Evolutionary conservation across 2,888 invertebrate genomes (phyloP).

Genomic region (Psylliodes chrysocephalus): DNA sequence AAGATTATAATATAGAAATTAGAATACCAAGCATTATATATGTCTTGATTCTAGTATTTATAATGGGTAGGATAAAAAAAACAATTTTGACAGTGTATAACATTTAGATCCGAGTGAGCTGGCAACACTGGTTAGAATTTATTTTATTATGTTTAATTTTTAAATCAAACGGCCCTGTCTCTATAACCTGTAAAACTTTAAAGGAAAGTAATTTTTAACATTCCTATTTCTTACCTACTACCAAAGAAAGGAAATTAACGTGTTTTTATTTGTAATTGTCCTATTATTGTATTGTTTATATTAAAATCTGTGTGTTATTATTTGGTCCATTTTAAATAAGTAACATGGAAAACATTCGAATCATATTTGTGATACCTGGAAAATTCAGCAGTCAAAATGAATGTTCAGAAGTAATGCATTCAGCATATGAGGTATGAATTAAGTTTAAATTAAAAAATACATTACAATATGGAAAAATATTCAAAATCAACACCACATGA

Average conservation of each 20-base stretch:
- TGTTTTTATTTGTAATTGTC: neutral
- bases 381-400: slow-evolving; percentile 66
- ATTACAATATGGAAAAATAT: neutral
- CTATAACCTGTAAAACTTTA: too few species aligned
- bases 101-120: too few species aligned
- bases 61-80: too few species aligned
- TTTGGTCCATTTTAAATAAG: neutral
- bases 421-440: slow-evolving; percentile 70
- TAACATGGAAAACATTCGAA: slow-evolving; percentile 50
- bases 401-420: slow-evolving; percentile 71
- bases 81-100: too few species aligned
- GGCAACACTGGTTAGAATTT: too few species aligned
- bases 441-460: neutral
- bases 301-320: neutral
- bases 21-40: too few species aligned
- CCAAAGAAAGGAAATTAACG: neutral
- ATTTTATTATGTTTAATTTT: too few species aligned
- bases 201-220: too few species aligned
- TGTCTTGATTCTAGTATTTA: too few species aligned
- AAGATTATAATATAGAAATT: too few species aligned
- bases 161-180: too few species aligned
- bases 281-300: neutral
- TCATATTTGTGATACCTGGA: slow-evolving; percentile 68
- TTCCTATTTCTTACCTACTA: too few species aligned
- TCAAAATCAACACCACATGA: neutral